Conservation (phyloP, 2,797 vertebrate species). For the Poecilia wingei region DNA sequence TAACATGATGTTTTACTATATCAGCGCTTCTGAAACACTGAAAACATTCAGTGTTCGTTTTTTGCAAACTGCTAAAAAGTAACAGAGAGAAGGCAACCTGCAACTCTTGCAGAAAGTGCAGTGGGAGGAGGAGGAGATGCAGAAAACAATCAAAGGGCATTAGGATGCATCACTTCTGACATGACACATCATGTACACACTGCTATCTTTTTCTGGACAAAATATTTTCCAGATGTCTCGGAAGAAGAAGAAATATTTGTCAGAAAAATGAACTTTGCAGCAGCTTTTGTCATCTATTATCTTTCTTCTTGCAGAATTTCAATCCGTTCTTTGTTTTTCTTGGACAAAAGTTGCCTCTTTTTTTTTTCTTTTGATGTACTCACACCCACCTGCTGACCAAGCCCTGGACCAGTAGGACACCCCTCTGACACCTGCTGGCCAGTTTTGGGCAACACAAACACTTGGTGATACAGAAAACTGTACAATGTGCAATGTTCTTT, state of each 20-base stretch:
- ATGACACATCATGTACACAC: neutral
- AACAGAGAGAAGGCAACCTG: neutral
- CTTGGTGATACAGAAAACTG: neutral
- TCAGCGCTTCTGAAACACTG: neutral
- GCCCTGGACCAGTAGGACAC: neutral
- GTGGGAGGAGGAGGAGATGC: neutral
- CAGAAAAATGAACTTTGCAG: neutral
- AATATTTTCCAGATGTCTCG: neutral
- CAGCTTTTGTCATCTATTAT: neutral
- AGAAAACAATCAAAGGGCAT: neutral
- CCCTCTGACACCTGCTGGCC: neutral
- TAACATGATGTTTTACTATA: neutral
- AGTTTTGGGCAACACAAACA: neutral
- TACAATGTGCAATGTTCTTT: neutral
- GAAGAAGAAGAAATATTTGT: neutral
- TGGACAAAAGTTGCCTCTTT: neutral
- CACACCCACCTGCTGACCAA: neutral
- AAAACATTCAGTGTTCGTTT: neutral
- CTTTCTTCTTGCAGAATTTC: neutral
- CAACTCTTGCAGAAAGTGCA: no score
- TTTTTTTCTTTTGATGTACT: neutral
- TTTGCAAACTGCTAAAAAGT: neutral
- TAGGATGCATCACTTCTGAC: neutral
- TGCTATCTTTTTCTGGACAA: neutral
- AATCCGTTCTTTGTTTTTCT: neutral